Evolutionary conservation across 2,113 vertebrate genomes (phyloP).

Genomic region (Condylura cristata): DNA sequence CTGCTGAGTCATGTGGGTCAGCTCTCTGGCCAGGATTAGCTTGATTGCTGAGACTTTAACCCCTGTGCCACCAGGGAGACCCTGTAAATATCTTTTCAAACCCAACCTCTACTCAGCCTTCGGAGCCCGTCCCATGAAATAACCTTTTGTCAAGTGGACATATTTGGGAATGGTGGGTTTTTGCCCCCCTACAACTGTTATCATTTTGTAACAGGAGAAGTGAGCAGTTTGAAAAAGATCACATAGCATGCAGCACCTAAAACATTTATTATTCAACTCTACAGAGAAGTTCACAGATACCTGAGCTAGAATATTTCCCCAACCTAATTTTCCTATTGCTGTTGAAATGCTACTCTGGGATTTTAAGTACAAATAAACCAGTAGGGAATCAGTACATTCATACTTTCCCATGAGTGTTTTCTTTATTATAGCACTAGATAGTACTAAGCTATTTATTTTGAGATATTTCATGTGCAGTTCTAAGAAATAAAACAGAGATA

Average conservation of each 20-base stretch:
- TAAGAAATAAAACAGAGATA: background rate
- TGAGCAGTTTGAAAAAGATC: background rate
- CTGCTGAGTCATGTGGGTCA: no score
- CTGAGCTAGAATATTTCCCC: background rate
- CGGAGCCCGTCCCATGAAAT: no score
- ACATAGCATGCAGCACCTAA: background rate
- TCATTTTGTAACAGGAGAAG: background rate
- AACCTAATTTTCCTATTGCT: background rate
- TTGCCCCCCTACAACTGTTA: background rate
- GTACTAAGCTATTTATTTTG: no score
- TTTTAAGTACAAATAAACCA: slow-evolving; percentile 15
- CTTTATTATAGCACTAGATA: background rate
- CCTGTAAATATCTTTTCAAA: no score
- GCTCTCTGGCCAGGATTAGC: no score
- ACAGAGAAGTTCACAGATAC: background rate
- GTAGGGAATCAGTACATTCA: background rate
- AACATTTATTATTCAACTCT: background rate
- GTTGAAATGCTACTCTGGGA: background rate
- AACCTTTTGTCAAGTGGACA: no score
- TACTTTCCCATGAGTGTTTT: slow-evolving; percentile 5
- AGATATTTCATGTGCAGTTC: background rate
- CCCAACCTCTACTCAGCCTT: no score
- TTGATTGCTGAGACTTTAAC: no score
- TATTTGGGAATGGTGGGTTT: no score
- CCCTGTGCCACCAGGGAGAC: no score